Evolutionary conservation across 2,888 invertebrate species (phyloP).

Genomic region (Eudemis profundana): DNA sequence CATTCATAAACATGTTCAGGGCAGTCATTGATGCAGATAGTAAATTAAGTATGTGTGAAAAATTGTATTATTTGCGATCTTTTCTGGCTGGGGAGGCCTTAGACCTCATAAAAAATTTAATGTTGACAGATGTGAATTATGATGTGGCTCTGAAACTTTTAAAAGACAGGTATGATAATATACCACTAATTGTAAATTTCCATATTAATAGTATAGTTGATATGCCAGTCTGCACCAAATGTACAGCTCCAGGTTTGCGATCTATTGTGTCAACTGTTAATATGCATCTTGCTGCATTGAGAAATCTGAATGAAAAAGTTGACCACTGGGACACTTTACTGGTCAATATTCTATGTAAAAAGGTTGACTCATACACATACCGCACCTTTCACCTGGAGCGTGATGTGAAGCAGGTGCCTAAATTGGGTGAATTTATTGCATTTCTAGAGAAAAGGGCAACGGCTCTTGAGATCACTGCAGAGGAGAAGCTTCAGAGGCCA

Average conservation of each 20-base stretch:
- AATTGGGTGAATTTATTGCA: not conserved
- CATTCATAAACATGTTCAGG: too few species aligned
- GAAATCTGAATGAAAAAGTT: not conserved
- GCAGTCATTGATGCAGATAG: too few species aligned
- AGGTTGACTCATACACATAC: not conserved
- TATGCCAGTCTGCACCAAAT: not conserved
- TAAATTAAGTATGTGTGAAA: too few species aligned
- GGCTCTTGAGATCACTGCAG: not conserved
- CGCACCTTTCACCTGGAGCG: not conserved
- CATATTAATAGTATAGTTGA: too few species aligned
- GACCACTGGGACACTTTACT: not conserved
- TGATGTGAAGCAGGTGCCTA: not conserved
- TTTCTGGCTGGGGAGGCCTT: too few species aligned
- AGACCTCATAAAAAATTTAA: too few species aligned
- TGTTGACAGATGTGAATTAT: too few species aligned
- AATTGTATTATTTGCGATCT: too few species aligned
- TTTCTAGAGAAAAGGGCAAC: not conserved
- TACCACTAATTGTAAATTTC: too few species aligned
- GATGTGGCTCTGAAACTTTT: too few species aligned
- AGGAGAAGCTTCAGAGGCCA: not conserved
- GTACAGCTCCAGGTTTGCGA: not conserved
- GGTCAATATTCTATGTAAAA: not conserved
- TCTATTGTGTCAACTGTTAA: not conserved
- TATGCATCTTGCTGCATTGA: not conserved
- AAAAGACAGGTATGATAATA: too few species aligned